Percentiles rank a stretch among this genome's conserved stretches.
Evolutionary conservation across 2,797 vertebrate genomes (phyloP).

Genomic region (Dendrocincla tyrannina): DNA sequence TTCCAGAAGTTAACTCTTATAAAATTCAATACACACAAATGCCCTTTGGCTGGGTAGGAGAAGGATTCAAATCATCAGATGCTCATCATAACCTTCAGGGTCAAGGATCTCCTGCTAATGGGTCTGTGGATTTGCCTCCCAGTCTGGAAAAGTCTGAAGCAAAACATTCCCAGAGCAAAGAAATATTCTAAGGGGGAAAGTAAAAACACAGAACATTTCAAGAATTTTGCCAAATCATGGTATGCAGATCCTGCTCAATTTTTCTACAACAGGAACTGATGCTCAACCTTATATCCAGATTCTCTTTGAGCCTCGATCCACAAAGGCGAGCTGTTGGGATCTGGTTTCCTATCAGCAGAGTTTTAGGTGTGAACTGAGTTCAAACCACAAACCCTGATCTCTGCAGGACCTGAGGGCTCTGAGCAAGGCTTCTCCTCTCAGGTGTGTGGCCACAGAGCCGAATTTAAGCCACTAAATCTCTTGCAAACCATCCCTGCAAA

Average conservation of each 20-base stretch:
- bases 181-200: background rate
- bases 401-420: background rate
- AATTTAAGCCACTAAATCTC: background rate
- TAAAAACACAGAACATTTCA: background rate
- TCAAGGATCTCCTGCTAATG: background rate
- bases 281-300: accelerated
- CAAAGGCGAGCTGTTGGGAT: accelerated
- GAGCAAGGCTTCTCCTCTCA: background rate
- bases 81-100: background rate
- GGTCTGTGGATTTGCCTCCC: background rate
- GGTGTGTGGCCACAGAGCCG: background rate
- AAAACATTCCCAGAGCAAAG: background rate
- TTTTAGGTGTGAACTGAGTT: background rate
- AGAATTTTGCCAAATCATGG: background rate
- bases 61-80: background rate
- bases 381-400: background rate
- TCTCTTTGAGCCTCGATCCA: accelerated
- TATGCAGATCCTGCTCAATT: background rate
- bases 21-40: background rate
- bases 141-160: background rate
- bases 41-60: background rate
- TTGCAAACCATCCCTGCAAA: background rate
- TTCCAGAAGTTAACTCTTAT: background rate
- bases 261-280: background rate
- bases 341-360: accelerated